A percentile compares a stretch with the other conserved stretches of the same genome.
Evolutionary conservation across 2,888 invertebrate species (phyloP).

Genomic region (Nymphalis polychloros): DNA sequence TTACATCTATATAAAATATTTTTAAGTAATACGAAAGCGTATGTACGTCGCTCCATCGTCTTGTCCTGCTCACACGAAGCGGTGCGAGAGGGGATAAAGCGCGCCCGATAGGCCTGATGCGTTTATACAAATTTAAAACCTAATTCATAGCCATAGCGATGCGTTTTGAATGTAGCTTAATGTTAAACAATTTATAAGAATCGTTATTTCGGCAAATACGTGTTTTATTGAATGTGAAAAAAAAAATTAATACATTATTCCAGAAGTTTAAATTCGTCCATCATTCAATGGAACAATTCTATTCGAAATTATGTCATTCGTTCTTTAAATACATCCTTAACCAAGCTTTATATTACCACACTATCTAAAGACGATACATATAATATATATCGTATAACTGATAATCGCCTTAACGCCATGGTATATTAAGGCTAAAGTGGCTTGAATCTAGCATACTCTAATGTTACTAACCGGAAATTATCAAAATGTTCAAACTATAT

Average conservation of each 20-base stretch:
- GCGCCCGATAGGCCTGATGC: conserved; percentile 25
- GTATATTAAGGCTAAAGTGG: conserved; percentile 16
- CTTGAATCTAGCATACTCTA: conserved; percentile 7
- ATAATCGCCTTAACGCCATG: background rate
- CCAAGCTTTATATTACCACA: background rate
- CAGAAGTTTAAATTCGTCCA: too few relatives aligned
- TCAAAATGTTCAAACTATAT: background rate
- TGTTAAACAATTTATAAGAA: conserved; percentile 2
- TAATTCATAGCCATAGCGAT: conserved; percentile 14
- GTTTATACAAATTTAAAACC: conserved; percentile 22
- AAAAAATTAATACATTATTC: background rate
- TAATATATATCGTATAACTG: background rate
- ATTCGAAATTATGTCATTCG: too few relatives aligned
- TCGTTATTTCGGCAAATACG: background rate
- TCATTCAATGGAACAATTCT: too few relatives aligned
- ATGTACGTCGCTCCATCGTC: conserved; percentile 45
- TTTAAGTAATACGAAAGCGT: conserved; percentile 70
- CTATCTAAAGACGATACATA: background rate
- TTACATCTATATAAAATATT: conserved; percentile 65
- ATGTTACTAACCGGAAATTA: conserved; percentile 1
- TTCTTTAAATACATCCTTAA: background rate
- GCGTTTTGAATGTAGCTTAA: conserved; percentile 2
- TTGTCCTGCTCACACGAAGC: conserved; percentile 43
- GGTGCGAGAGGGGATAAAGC: conserved; percentile 42
- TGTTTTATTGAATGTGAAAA: background rate